phyloP scores from a whole-genome alignment of 2,888 invertebrate genomes.

The Cryptocheilus praepositus region DNA sequence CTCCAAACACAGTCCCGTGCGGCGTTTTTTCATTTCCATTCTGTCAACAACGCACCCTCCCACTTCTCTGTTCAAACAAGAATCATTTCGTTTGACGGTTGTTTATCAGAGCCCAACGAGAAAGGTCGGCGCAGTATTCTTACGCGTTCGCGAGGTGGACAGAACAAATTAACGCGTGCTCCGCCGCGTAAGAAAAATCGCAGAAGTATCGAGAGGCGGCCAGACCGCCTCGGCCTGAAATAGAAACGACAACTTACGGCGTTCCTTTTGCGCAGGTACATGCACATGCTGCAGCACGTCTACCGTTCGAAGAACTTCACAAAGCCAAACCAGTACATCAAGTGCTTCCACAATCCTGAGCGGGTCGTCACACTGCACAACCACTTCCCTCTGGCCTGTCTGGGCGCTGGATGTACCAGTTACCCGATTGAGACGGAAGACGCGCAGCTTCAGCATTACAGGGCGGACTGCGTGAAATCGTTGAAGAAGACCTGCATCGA shows the following conservation, averaged over 20 bases:
- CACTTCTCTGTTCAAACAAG: too few relatives aligned
- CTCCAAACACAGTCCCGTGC: background rate
- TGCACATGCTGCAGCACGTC: constrained; percentile 96
- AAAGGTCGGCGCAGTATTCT: too few relatives aligned
- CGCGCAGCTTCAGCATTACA: constrained; percentile 95
- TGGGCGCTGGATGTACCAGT: constrained; percentile 87
- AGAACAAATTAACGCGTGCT: too few relatives aligned
- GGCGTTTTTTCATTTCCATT: too few relatives aligned
- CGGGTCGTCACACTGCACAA: constrained; percentile 93
- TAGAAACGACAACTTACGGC: background rate
- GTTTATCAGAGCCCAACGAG: too few relatives aligned
- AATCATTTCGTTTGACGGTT: too few relatives aligned
- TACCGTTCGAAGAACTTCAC: constrained; percentile 93
- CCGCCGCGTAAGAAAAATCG: too few relatives aligned
- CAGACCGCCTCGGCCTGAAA: background rate
- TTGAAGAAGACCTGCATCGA: constrained; percentile 89
- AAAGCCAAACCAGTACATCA: constrained; percentile 94
- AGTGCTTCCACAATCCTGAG: constrained; percentile 95
- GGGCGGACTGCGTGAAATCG: constrained; percentile 93
- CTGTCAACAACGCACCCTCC: too few relatives aligned
- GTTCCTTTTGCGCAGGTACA: constrained; percentile 76
- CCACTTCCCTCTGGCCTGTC: constrained; percentile 92
- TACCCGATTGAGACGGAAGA: constrained; percentile 88
- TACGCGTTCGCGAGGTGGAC: too few relatives aligned
- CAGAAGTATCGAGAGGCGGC: too few relatives aligned